Percentiles rank a stretch among this genome's conserved stretches.
Conservation (phyloP, 2,113 vertebrate genomes). For the Plecotus auritus region DNA sequence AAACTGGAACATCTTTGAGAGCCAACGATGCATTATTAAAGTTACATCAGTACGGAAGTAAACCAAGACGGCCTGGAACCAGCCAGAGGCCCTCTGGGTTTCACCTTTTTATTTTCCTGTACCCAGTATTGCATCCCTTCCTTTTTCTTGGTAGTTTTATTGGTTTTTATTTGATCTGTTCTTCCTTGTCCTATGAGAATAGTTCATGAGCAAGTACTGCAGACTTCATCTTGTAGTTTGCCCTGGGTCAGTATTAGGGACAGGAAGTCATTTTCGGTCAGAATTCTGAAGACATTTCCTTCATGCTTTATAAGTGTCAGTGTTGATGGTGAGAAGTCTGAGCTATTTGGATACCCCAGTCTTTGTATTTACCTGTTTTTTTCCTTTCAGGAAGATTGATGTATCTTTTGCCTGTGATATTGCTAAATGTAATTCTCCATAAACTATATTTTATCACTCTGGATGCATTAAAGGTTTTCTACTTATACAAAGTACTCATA, state of each 20-base stretch:
- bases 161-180: not conserved
- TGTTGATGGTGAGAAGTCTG: not conserved
- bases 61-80: not conserved
- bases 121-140: not conserved
- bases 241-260: no score
- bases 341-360: not conserved
- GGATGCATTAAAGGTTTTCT: not conserved
- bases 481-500: not conserved
- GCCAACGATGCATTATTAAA: not conserved
- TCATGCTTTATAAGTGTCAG: not conserved
- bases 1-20: not conserved
- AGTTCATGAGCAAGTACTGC: not conserved
- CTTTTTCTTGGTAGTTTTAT: not conserved
- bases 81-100: no score
- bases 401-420: not conserved
- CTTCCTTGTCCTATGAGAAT: not conserved
- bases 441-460: not conserved
- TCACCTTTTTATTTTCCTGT: not conserved
- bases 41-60: not conserved
- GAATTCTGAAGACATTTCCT: not conserved
- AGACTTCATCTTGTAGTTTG: not conserved
- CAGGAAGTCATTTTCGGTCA: not conserved
- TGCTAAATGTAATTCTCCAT: not conserved
- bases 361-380: not conserved
- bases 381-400: not conserved